Base-by-base conservation (phyloP, 2,888 invertebrate species). In the Nycteola revayana region DNA sequence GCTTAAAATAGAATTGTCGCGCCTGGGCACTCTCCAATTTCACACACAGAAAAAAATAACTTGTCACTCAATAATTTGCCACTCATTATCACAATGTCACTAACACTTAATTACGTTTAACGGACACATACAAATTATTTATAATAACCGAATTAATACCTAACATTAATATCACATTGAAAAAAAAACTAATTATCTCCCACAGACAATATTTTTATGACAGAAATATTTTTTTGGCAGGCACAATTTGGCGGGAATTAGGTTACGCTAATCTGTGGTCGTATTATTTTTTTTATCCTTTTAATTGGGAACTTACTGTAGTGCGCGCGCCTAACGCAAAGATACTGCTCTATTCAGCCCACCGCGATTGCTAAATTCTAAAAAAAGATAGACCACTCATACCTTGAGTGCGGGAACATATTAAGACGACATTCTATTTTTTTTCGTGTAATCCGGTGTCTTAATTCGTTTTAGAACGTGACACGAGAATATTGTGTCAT, bases 291-390 rank as follows among this genome's bases (percentile, higher is more conserved):
- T 63, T 61, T 49, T 44, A 43, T 45, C 36, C 50, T 67, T 59
- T 63, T 54, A 49, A 51, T 58, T 51, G 25, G 46, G 52, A 72
- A 85, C 86, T 86, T 83, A 86, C 85, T 72, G 73, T 71, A 66
- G 76, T 82, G 84, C 84, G 83, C 81, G 72, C 84, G 85, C 82
- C 78, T 77, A 80, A 65, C 77, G 65, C 60, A 75, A 70, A 70
- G 66, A 68, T 69, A 85, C 85, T 84, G 76, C 63, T 67, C 67
- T 65, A 66, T 65, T 65, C 62, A 59, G 61, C 65, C 61, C 61
- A 65, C 61, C 63, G 57, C 53, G 68, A 71, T 68, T 61, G 84
- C 79, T 84, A 75, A 79, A 80, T 67, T 81, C 86, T 86, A 87
- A 78, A 85, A 85, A 81, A 82, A 86, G 86, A 72, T 51, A 46